A percentile compares a stretch with the other conserved stretches of the same genome.
Evolutionary conservation across 30 jellyfish, hydroid and myxozoan species (phyloP).

Genomic region (Chironex yamaguchii): DNA sequence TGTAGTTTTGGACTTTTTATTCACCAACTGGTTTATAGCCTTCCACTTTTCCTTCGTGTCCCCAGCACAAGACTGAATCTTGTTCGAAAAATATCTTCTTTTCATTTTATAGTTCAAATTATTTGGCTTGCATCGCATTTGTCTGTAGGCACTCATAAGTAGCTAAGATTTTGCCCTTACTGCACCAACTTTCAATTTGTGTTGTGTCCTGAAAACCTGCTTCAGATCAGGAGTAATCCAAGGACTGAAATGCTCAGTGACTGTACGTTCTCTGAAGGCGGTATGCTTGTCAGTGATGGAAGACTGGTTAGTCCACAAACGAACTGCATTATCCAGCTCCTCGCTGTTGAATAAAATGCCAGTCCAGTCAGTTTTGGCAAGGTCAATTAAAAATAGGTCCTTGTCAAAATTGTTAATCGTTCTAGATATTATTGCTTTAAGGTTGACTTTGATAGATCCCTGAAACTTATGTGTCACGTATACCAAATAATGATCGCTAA

Average conservation of each 20-base stretch:
- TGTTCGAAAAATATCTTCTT: not conserved
- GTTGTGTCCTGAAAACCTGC: not conserved
- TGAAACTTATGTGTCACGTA: conserved; percentile 10
- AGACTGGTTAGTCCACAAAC: conserved; percentile 23
- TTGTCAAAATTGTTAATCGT: not conserved
- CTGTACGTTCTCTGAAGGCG: conserved; percentile 11
- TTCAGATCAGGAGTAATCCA: conserved; percentile 37
- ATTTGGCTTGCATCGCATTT: conserved; percentile 6
- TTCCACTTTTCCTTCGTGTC: not conserved
- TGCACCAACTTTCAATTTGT: conserved; percentile 2
- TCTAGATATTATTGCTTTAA: not conserved
- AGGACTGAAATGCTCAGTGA: conserved; percentile 34
- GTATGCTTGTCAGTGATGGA: conserved; percentile 12
- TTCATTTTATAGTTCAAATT: not conserved
- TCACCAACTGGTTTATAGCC: conserved; percentile 4
- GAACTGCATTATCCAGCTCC: not conserved
- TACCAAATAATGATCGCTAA: conserved; percentile 11
- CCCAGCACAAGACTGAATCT: not conserved
- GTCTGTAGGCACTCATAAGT: conserved; percentile 13
- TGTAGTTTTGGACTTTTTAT: conserved; percentile 4
- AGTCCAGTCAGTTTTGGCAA: conserved; percentile 1
- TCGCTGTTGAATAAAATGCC: not conserved
- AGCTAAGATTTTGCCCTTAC: conserved; percentile 8
- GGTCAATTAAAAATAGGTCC: not conserved
- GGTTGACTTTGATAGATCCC: not conserved